Evolutionary conservation across 2,113 vertebrate species (phyloP).

Genomic region (Melanocharis versteri): DNA sequence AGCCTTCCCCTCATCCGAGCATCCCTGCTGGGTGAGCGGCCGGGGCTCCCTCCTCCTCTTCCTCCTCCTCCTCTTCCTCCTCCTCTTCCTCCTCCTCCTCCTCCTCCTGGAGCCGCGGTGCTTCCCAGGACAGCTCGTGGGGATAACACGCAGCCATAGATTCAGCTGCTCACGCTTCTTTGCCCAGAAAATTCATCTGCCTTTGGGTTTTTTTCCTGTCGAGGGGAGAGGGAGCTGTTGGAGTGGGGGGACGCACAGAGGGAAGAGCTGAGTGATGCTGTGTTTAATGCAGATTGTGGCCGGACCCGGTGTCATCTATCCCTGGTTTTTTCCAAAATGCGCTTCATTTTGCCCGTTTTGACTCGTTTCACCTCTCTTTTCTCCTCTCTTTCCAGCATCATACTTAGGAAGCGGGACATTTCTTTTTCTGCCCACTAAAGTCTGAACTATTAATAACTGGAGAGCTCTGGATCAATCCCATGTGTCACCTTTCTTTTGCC

Average conservation of each 20-base stretch:
- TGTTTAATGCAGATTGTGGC: not conserved
- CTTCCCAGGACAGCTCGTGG: not conserved
- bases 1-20: not conserved
- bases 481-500: not conserved
- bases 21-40: not conserved
- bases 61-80: not conserved
- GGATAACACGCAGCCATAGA: not conserved
- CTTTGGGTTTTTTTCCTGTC: not conserved
- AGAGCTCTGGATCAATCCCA: not conserved
- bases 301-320: not conserved
- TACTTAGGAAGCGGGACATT: not conserved
- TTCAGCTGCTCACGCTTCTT: not conserved
- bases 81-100: not conserved
- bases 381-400: not conserved
- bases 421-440: not conserved
- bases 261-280: not conserved
- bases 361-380: not conserved
- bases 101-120: not conserved
- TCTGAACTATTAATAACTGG: not conserved
- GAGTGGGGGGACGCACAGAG: fast-evolving
- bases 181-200: not conserved
- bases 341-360: not conserved
- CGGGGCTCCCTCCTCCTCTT: not conserved
- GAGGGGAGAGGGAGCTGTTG: not conserved
- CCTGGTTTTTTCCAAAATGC: not conserved